Evolutionary conservation across 37 sponge, comb jelly and placozoan species (phyloP).

Genomic region (Petrosia ficiformis): DNA sequence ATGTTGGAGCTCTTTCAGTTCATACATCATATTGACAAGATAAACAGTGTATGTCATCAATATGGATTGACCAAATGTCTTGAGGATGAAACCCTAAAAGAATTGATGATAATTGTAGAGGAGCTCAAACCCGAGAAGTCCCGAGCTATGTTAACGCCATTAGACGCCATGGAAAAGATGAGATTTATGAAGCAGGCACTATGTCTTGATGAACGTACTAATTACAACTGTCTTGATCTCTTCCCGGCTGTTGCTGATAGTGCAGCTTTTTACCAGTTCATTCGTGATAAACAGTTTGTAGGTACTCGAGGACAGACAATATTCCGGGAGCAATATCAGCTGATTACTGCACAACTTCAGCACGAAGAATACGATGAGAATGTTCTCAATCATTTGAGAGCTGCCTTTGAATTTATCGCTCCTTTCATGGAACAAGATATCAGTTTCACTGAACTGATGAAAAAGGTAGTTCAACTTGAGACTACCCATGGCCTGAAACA

Average conservation of each 20-base stretch:
- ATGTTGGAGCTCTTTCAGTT: constrained; percentile 41
- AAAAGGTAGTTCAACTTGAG: neutral
- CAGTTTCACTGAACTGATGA: neutral
- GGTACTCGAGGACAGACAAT: constrained; percentile 33
- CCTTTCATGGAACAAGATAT: constrained; percentile 38
- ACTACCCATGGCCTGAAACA: constrained; percentile 25
- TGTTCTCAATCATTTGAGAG: constrained; percentile 62
- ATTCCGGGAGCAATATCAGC: constrained; percentile 28
- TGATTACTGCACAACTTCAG: constrained; percentile 73
- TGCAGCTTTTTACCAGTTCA: constrained; percentile 52
- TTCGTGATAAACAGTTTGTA: constrained; percentile 59
- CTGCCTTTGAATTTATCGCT: constrained; percentile 39
- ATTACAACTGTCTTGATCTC: constrained; percentile 19
- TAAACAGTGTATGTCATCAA: constrained; percentile 28
- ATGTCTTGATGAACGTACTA: constrained; percentile 1
- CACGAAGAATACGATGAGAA: constrained; percentile 81
- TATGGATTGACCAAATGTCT: constrained; percentile 29
- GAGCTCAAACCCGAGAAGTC: neutral
- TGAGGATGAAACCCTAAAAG: constrained; percentile 1
- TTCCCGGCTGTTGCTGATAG: constrained; percentile 39
- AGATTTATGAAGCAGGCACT: constrained; percentile 5
- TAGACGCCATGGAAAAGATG: constrained; percentile 14
- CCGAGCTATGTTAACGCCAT: constrained; percentile 34
- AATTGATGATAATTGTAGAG: constrained; percentile 16
- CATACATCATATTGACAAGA: constrained; percentile 13